Percentiles rank a stretch among this genome's conserved stretches.
These are phyloP conservation scores for Coregonus suidteri DNA, from an alignment of 2,797 vertebrate genomes.

Conservation along the genomic window DNA sequence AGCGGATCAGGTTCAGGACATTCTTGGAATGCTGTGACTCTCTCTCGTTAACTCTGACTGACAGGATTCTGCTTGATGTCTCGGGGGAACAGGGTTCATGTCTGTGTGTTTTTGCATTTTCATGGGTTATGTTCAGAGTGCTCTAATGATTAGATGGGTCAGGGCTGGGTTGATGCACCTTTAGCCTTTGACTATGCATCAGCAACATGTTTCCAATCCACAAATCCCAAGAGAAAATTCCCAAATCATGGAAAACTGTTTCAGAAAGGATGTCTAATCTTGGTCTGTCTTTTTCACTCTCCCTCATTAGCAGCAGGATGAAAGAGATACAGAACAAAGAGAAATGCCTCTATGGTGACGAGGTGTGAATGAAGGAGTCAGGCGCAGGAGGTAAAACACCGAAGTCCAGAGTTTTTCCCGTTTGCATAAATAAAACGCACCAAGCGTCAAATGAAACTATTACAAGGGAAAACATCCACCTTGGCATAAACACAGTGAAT, in stretches of 20 bases:
- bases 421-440: too few species aligned
- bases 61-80: conserved; percentile 18
- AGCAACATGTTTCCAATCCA: conserved; percentile 48
- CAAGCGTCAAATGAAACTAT: too few species aligned
- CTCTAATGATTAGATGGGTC: conserved; percentile 20
- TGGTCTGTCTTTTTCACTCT: too few species aligned
- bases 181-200: conserved; percentile 47
- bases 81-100: conserved; percentile 40
- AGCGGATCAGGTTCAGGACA: conserved; percentile 49
- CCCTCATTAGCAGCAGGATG: too few species aligned
- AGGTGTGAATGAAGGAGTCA: too few species aligned
- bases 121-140: neutral
- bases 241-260: conserved; percentile 54
- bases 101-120: conserved; percentile 54
- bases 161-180: conserved; percentile 38
- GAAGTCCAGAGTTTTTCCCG: too few species aligned
- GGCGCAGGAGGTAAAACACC: too few species aligned
- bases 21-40: conserved; percentile 63
- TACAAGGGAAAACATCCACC: too few species aligned
- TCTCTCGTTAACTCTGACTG: conserved; percentile 38
- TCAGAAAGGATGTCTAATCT: conserved; percentile 67
- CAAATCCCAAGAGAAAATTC: conserved; percentile 34
- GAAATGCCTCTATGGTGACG: too few species aligned
- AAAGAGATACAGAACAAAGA: conserved; percentile 21
- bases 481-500: too few species aligned